Evolutionary conservation across 1,140 invertebrate species (phyloP).

Genomic region (Bombus sylvicola): DNA sequence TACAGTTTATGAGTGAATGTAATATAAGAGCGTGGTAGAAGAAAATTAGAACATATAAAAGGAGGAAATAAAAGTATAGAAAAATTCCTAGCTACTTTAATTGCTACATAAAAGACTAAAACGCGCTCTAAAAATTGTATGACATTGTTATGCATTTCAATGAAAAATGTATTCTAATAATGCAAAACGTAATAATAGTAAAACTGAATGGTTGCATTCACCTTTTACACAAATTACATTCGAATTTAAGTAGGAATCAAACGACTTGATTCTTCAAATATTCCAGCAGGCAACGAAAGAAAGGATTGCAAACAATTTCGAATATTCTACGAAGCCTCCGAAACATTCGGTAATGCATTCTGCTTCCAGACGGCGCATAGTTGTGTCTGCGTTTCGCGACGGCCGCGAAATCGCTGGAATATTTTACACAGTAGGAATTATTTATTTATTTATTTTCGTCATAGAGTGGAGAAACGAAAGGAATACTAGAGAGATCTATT

Average conservation of each 20-base stretch:
- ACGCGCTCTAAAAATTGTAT: background rate
- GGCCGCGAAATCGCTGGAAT: constrained; percentile 21
- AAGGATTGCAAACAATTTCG: constrained; percentile 10
- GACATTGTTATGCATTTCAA: background rate
- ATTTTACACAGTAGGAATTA: background rate
- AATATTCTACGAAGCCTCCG: constrained; percentile 14
- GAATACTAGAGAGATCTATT: background rate
- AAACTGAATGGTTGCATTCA: background rate
- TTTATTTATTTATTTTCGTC: background rate
- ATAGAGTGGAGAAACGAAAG: background rate
- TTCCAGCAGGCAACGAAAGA: background rate
- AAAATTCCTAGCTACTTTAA: background rate
- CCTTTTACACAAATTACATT: background rate
- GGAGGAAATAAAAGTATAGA: background rate
- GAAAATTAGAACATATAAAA: background rate
- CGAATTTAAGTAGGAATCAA: background rate
- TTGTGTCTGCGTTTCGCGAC: constrained; percentile 23
- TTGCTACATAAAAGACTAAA: background rate
- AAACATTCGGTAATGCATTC: constrained; percentile 19
- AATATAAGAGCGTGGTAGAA: background rate
- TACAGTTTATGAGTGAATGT: background rate
- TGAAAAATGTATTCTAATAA: background rate
- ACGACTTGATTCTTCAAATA: background rate
- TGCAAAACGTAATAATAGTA: background rate
- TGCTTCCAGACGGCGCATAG: constrained; percentile 6